Evolutionary conservation across 1,140 invertebrate species (phyloP).

Genomic region (Drosophila miranda): DNA sequence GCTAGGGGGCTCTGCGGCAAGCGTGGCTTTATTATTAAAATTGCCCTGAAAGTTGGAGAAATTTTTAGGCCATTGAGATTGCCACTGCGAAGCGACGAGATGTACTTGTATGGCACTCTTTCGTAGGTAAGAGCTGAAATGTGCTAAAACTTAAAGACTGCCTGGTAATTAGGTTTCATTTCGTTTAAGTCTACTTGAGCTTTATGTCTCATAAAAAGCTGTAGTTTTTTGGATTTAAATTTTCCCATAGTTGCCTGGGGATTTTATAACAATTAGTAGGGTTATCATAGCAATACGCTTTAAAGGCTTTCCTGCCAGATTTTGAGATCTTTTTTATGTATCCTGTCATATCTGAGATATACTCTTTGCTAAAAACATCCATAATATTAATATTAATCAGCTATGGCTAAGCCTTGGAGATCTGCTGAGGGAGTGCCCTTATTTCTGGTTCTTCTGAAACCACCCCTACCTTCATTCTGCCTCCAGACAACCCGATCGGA

Average conservation of each 20-base stretch:
- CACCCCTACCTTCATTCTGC: no score
- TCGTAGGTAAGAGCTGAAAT: no score
- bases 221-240: not conserved
- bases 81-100: conserved; percentile 6
- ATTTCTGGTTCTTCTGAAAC: no score
- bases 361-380: no score
- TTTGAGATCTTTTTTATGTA: no score
- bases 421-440: no score
- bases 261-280: not conserved
- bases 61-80: conserved; percentile 28
- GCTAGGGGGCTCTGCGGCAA: conserved; percentile 40
- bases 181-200: no score
- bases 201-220: not conserved
- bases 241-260: not conserved
- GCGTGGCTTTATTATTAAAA: conserved; percentile 52
- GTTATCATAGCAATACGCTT: not conserved
- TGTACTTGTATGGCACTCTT: conserved; percentile 18
- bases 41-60: conserved; percentile 41
- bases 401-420: no score
- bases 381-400: no score
- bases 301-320: no score
- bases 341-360: no score
- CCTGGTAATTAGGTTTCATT: conserved; percentile 4
- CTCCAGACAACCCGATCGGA: no score
- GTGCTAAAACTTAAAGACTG: conserved; percentile 3